A percentile compares a stretch with the other conserved stretches of the same genome.
Evolutionary conservation across 35 echinoderm and acorn worm genomes (phyloP).

Genomic region (Lytechinus variegatus): DNA sequence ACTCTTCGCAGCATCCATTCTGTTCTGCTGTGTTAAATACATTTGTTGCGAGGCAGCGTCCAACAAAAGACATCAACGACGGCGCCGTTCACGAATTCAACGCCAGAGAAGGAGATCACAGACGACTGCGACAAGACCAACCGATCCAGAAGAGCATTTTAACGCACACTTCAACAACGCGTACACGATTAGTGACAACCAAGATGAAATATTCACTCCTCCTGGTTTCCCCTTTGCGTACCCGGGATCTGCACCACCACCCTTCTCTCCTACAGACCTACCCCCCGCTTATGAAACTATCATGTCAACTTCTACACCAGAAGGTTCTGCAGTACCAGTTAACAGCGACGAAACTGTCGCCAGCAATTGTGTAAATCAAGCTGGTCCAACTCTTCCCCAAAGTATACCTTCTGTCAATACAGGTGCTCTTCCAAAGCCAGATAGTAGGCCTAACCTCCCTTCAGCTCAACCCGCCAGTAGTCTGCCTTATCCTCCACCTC

Average conservation of each 20-base stretch:
- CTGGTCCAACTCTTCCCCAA: background rate
- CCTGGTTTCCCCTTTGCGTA: background rate
- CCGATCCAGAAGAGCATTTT: background rate
- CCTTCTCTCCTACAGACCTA: background rate
- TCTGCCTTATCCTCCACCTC: background rate
- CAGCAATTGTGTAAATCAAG: background rate
- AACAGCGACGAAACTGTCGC: background rate
- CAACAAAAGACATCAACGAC: background rate
- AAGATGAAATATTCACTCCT: slow-evolving; percentile 1
- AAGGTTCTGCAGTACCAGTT: background rate
- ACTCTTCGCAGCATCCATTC: background rate
- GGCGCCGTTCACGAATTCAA: background rate
- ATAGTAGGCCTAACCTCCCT: background rate
- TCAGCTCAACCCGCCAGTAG: background rate
- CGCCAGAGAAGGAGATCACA: background rate
- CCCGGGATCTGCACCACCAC: background rate
- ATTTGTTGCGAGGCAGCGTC: background rate
- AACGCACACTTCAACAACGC: slow-evolving; percentile 28
- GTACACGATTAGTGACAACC: background rate
- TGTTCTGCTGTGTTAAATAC: slow-evolving; percentile 28
- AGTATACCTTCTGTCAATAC: background rate
- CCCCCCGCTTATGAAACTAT: slow-evolving; percentile 17
- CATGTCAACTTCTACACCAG: background rate
- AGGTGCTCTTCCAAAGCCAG: background rate
- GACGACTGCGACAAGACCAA: background rate